phyloP scores from a whole-genome alignment of 2,797 vertebrate species.

The Poecile montanus region DNA sequence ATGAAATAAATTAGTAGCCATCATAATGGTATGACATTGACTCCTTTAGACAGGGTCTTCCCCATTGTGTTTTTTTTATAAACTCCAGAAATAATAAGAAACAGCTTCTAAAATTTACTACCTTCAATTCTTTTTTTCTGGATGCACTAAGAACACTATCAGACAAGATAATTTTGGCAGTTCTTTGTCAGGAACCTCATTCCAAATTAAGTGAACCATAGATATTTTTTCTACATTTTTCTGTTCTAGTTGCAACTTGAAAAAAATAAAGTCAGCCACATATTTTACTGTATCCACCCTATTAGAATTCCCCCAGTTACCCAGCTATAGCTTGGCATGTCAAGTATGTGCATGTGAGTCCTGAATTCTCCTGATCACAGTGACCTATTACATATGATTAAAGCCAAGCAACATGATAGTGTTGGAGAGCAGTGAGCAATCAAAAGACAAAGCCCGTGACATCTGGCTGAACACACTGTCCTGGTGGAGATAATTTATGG shows the following conservation, averaged over 20 bases:
- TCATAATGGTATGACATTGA: slow-evolving; percentile 16
- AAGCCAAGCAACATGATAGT: not conserved
- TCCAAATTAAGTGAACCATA: not conserved
- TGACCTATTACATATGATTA: not conserved
- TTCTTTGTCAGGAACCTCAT: not conserved
- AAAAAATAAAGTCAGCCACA: not conserved
- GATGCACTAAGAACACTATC: not conserved
- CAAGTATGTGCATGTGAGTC: not conserved
- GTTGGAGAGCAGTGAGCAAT: not conserved
- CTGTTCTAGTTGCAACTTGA: not conserved
- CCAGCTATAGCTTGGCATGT: not conserved
- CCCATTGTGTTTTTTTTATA: not conserved
- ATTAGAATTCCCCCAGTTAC: not conserved
- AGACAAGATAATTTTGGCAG: not conserved
- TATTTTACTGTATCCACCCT: not conserved
- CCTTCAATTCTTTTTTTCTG: not conserved
- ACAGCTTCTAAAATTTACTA: not conserved
- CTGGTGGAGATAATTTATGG: slow-evolving; percentile 45
- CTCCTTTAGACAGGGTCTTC: not conserved
- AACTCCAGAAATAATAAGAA: not conserved
- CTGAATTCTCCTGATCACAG: not conserved
- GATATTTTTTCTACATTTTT: not conserved
- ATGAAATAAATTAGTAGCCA: slow-evolving; percentile 45
- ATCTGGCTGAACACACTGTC: slow-evolving; percentile 49
- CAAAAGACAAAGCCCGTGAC: slow-evolving; percentile 12